Base-by-base conservation (phyloP, 1,140 invertebrate genomes). In the Heliconius hewitsoni region DNA sequence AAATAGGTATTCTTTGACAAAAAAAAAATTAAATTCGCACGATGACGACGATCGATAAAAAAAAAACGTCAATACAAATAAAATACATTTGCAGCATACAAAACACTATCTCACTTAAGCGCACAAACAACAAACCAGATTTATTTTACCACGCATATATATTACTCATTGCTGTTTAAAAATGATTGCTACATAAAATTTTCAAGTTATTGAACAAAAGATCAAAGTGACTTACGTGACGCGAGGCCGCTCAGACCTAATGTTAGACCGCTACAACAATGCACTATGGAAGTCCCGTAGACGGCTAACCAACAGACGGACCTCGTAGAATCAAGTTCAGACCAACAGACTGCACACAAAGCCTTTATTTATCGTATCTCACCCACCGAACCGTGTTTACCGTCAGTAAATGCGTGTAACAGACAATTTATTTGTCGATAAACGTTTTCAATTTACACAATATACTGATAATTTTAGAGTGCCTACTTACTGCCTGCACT, bases 271-370 rank as follows among this genome's bases (percentile, higher is more conserved):
- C 70, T 76, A 76, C 74, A 76, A 76, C 66, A 76, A 76, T 76
- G 39, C 75, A 76, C 74, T 76, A 46, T 76, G 42, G n/a, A 18
- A 76, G 16, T 76, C 75, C 75, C 42, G 37, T 76, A 37, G 37
- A 76, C 39, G 30, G 42, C 34, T 70, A 76, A 76, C 50, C 37
- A 72, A 72, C 37, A 72, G n/a, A 19, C 6, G 16, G 23, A 73
- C 42, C 42, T 73, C 16, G 72, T 27, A 77, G 71, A 60, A 84
- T 55, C 76, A 72, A 82, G 77, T 83, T 82, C 82, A 86, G 79
- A 84, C 82, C 83, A 86, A 86, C 84, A 83, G 82, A 86, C 82
- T 85, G 78, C 77, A 88, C 79, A 86, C 86, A 84, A 87, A 88
- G 84, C 34, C 77, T 85, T 83, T 82, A 82, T 87, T 85, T 83